A percentile compares a stretch with the other conserved stretches of the same genome.
These are phyloP conservation scores for Elachura formosa DNA, from an alignment of 2,113 vertebrate genomes.

Conservation along the genomic window DNA sequence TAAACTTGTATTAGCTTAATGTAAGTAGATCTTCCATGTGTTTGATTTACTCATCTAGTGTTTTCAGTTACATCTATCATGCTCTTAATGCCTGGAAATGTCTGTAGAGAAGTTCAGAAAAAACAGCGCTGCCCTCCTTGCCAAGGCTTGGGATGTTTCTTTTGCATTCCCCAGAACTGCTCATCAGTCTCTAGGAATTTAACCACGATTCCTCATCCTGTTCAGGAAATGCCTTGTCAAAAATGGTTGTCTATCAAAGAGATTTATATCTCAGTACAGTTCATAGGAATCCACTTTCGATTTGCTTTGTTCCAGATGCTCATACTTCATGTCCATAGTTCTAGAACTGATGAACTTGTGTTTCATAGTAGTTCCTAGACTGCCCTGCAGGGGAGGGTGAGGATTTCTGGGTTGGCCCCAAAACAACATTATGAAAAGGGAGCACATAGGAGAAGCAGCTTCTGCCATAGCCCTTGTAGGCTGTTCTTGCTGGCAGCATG, in stretches of 20 bases:
- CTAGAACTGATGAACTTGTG: not conserved
- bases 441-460: not conserved
- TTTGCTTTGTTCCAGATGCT: not conserved
- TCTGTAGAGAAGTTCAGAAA: not conserved
- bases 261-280: not conserved
- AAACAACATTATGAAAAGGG: not conserved
- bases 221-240: constrained; percentile 12
- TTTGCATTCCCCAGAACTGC: not conserved
- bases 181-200: not conserved
- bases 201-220: not conserved
- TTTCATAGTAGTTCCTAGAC: not conserved
- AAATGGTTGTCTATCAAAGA: not conserved
- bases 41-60: not conserved
- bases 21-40: not conserved
- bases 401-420: not conserved
- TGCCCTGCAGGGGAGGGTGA: not conserved
- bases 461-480: not conserved
- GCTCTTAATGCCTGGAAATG: not conserved
- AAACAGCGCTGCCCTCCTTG: not conserved
- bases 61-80: not conserved
- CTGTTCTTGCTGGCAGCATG: not conserved
- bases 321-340: accelerated
- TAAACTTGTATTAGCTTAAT: not conserved
- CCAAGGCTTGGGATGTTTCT: not conserved
- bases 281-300: not conserved